phyloP scores from a whole-genome alignment of 2,113 vertebrate species.

The Anguilla japonica region DNA sequence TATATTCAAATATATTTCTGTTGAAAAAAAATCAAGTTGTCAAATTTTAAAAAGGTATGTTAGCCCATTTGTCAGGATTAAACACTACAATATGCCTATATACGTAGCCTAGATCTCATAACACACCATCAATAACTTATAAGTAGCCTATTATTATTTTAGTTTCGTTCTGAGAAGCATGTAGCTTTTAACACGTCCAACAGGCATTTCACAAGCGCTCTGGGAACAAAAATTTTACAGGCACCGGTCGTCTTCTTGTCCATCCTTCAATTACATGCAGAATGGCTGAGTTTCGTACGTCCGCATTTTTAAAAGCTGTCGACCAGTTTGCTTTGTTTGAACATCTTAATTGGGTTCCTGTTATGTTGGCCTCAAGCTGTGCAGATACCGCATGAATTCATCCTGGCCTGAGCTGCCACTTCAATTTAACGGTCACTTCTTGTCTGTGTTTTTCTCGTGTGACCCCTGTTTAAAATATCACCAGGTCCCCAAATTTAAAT shows the following conservation, averaged over 20 bases:
- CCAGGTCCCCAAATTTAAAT: slow-evolving; percentile 7
- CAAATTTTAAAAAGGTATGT: too few species aligned
- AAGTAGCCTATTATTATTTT: neutral
- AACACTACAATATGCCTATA: too few species aligned
- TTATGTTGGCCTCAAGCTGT: slow-evolving; percentile 29
- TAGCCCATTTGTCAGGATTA: too few species aligned
- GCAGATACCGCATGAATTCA: slow-evolving; percentile 21
- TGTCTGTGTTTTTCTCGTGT: slow-evolving; percentile 8
- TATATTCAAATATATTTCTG: too few species aligned
- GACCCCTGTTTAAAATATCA: slow-evolving; percentile 17
- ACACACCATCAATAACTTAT: too few species aligned
- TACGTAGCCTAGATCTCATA: too few species aligned
- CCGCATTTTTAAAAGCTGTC: neutral
- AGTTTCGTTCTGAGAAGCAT: neutral
- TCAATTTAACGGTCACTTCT: slow-evolving; percentile 12
- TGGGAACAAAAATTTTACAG: neutral
- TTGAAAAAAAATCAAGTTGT: too few species aligned
- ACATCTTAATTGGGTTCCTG: slow-evolving; percentile 32
- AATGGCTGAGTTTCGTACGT: slow-evolving; percentile 6
- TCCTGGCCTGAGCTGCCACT: neutral
- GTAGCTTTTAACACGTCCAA: neutral
- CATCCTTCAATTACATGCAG: neutral
- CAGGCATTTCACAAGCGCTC: slow-evolving; percentile 10
- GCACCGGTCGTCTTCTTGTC: neutral
- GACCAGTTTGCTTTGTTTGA: slow-evolving; percentile 30